Evolutionary conservation across 2,113 vertebrate genomes (phyloP).

Genomic region (Forbesichthys agassizii): DNA sequence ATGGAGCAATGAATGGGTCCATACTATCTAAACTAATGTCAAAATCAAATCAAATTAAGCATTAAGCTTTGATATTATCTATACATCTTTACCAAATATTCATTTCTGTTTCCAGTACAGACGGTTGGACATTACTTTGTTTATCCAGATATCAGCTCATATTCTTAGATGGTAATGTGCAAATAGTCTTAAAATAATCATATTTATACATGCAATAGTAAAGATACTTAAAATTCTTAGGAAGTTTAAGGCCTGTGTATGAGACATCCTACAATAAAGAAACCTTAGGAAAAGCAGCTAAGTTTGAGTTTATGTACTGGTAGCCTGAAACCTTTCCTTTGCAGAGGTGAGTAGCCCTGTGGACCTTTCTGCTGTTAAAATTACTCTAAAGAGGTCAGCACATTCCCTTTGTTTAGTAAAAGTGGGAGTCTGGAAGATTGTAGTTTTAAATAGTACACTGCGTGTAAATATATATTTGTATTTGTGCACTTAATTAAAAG

Average conservation of each 20-base stretch:
- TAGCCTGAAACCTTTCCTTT: constrained; percentile 57
- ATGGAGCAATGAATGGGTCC: constrained; percentile 59
- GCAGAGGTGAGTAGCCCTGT: constrained; percentile 62
- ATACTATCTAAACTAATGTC: constrained; percentile 51
- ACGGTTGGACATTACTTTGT: constrained; percentile 63
- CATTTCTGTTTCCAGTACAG: constrained; percentile 60
- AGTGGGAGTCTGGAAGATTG: constrained; percentile 27
- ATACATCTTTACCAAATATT: constrained; percentile 65
- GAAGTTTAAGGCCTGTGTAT: constrained; percentile 75
- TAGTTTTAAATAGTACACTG: constrained; percentile 13
- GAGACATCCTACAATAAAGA: constrained; percentile 70
- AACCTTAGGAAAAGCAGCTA: constrained; percentile 66
- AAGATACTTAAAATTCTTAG: constrained; percentile 69
- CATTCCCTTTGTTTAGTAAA: constrained; percentile 16
- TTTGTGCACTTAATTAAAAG: constrained; percentile 13
- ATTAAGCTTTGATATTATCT: constrained; percentile 68
- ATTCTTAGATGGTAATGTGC: constrained; percentile 75
- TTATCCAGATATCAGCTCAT: constrained; percentile 65
- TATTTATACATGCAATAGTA: constrained; percentile 76
- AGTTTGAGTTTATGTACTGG: constrained; percentile 58
- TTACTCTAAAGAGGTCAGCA: constrained; percentile 5
- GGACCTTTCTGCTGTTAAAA: constrained; percentile 37
- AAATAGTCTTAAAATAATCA: constrained; percentile 77
- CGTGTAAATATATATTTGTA: constrained; percentile 18
- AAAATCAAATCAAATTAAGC: constrained; percentile 58